Conservation (phyloP, 2,888 invertebrate genomes). For the Stramonita haemastoma region DNA sequence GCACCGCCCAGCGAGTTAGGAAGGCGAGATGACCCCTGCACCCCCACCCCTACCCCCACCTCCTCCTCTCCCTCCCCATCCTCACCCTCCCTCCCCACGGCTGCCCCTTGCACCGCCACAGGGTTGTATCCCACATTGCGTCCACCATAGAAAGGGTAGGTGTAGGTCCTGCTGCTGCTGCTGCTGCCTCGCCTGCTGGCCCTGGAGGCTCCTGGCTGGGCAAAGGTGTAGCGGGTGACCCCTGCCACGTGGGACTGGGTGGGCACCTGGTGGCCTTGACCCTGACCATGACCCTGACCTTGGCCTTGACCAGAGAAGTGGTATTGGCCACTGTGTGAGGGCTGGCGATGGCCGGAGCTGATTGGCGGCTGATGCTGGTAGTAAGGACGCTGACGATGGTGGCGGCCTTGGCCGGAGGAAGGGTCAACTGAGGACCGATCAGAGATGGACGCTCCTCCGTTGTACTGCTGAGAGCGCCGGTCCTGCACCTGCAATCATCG, state of each 20-base stretch:
- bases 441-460: background rate
- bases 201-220: background rate
- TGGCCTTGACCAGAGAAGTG: background rate
- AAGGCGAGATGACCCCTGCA: background rate
- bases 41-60: background rate
- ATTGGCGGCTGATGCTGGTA: conserved; percentile 42
- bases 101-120: background rate
- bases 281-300: background rate
- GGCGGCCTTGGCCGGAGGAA: background rate
- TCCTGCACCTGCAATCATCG: background rate
- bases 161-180: conserved; percentile 33
- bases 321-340: background rate
- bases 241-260: conserved; percentile 26
- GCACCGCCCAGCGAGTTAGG: background rate
- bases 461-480: background rate
- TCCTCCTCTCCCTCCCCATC: background rate
- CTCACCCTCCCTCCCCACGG: background rate
- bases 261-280: background rate
- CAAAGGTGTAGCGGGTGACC: conserved; percentile 31
- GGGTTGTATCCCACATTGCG: background rate
- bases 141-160: conserved; percentile 34
- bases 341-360: conserved; percentile 6
- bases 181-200: background rate
- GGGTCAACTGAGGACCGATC: background rate
- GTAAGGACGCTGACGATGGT: conserved; percentile 39